phyloP scores from a whole-genome alignment of 2,888 invertebrate species.

The Crepidodera aurea region DNA sequence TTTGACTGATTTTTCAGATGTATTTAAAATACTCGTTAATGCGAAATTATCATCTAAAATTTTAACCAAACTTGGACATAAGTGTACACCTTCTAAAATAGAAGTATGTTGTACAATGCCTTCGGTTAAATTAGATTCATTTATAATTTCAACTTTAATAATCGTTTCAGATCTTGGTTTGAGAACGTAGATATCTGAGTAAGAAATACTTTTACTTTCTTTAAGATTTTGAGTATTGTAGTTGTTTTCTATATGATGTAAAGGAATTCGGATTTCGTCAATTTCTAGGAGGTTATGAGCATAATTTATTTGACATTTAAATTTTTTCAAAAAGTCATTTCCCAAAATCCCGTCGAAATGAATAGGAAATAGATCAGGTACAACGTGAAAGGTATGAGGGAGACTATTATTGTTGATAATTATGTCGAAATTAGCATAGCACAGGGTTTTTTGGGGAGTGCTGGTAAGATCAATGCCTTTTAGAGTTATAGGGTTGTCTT shows the following conservation, averaged over 20 bases:
- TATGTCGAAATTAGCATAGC: slow-evolving; percentile 23
- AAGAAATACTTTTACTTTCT: slow-evolving; percentile 8
- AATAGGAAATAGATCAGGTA: slow-evolving; percentile 22
- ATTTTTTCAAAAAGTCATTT: slow-evolving; percentile 37
- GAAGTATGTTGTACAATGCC: slow-evolving; percentile 23
- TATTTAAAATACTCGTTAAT: slow-evolving; percentile 10
- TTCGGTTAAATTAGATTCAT: slow-evolving; percentile 17
- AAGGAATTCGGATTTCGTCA: slow-evolving; percentile 12
- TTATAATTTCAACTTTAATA: slow-evolving; percentile 7
- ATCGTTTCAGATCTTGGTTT: slow-evolving; percentile 25
- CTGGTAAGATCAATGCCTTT: slow-evolving; percentile 25
- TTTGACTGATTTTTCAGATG: not conserved
- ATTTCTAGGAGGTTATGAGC: slow-evolving; percentile 20
- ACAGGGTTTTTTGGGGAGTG: slow-evolving; percentile 25
- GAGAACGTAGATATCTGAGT: not conserved
- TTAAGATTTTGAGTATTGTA: not conserved
- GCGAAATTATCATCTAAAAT: not conserved
- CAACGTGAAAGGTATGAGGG: slow-evolving; percentile 32
- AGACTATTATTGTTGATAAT: slow-evolving; percentile 14
- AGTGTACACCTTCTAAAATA: slow-evolving; percentile 19
- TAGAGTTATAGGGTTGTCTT: slow-evolving; percentile 11
- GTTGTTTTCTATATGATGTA: slow-evolving; percentile 2
- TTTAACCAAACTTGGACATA: slow-evolving; percentile 15
- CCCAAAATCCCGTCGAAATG: slow-evolving; percentile 42
- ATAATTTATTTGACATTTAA: slow-evolving; percentile 35